Evolutionary conservation across 2,797 vertebrate genomes (phyloP), one percentile per base, ranked within the genome.

Genomic region (Scarus forsteni): DNA sequence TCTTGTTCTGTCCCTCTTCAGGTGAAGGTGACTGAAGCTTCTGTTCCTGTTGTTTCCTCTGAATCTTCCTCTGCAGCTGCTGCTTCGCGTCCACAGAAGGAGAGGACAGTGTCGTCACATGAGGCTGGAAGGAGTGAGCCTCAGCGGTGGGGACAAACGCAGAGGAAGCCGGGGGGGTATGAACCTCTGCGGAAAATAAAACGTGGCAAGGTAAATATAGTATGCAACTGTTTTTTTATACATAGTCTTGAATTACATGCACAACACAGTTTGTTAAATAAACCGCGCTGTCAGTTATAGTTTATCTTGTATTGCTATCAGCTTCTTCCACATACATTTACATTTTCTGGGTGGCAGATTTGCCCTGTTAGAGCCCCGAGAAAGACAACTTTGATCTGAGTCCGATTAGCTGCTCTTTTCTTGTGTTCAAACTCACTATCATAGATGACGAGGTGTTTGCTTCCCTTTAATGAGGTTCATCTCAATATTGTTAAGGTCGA

Each of bases 21-120:
- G 95, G 96, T 77, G 94, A 87, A 63, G 98, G 98, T 60, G 97
- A 98, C 39, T 97, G 95, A 40, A 99, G 91, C 85, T 98, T 99
- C 91, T 98, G 97, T 79, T 99, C 98, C 63, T 99, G 98, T 79
- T 99, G 98, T 88, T 97, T 99, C 92, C 97, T 98, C 91, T 99
- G 98, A 84, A 99, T 98, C 91, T 99, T 99, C 66, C 97, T 95
- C 85, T 99, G 98, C 77, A 99, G 95, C 85, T 99, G 98, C 91
- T 99, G 98, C 89, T 99, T 99, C 57, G 98, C 98, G 76, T 99
- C 98, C 10, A 98, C 88, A 27, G 94, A 93, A 18, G 97, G 97
- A 6, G 97, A 97, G 5, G 95, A 93, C 90, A 99, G 85, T 49
- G 95, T 96, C 76, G 96, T 95, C 72, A 92, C 91, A 85, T 99